Conservation (phyloP, 2,888 invertebrate species). For the Caenorhabditis sp. region DNA sequence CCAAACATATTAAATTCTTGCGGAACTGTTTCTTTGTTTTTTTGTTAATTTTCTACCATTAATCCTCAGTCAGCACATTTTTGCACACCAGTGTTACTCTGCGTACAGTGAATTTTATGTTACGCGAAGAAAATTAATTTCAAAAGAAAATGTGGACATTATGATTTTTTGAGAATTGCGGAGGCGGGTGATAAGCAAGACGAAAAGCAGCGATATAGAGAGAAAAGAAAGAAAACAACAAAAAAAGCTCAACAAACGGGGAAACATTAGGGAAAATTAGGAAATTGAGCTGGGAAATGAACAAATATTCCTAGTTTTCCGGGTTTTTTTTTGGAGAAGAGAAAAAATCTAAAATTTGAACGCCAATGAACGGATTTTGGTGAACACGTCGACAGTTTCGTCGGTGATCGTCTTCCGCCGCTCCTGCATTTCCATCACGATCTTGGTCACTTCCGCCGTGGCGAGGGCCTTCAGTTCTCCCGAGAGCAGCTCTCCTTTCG, state of each 20-base stretch:
- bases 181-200: neutral
- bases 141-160: constrained; percentile 7
- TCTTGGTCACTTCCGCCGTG: constrained; percentile 83
- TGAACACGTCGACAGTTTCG: constrained; percentile 88
- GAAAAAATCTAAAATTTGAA: constrained; percentile 25
- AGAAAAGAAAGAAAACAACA: neutral
- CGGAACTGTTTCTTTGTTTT: too few species aligned
- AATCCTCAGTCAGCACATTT: too few species aligned
- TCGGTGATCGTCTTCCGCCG: constrained; percentile 88
- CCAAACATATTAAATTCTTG: too few species aligned
- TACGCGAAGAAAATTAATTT: too few species aligned
- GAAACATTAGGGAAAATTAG: constrained; percentile 1
- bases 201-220: neutral
- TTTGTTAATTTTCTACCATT: too few species aligned
- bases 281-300: too few species aligned
- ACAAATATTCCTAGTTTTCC: too few species aligned
- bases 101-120: too few species aligned
- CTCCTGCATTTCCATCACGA: constrained; percentile 89
- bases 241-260: constrained; percentile 29
- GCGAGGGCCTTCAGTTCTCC: constrained; percentile 94
- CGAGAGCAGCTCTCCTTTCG: constrained; percentile 90
- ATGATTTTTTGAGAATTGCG: too few species aligned
- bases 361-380: constrained; percentile 83
- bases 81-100: too few species aligned
- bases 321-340: too few species aligned